Evolutionary conservation across 2,113 vertebrate genomes (phyloP).

Genomic region (Tragelaphus buxtoni): DNA sequence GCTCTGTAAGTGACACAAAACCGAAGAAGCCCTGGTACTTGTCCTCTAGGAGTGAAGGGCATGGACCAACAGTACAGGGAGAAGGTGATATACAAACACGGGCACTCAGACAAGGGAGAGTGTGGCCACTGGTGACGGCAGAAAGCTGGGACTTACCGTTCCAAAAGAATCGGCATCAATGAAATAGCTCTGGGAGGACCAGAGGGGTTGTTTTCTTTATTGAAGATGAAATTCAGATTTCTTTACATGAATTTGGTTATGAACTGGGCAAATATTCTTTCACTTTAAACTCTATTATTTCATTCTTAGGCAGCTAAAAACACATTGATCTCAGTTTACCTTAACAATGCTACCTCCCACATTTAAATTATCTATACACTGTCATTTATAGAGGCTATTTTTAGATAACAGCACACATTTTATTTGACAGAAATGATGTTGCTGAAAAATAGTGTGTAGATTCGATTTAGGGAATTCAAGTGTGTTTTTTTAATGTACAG

Average conservation of each 20-base stretch:
- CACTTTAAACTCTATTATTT: background rate
- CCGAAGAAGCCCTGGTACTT: background rate
- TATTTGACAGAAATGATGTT: background rate
- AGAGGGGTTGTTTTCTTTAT: background rate
- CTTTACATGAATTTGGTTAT: background rate
- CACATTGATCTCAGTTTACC: background rate
- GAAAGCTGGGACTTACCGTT: background rate
- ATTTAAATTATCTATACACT: background rate
- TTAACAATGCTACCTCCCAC: background rate
- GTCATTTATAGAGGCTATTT: background rate
- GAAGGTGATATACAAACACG: accelerated
- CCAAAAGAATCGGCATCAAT: background rate
- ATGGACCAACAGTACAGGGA: background rate
- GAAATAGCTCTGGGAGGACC: background rate
- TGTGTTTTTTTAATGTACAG: background rate
- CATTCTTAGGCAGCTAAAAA: background rate
- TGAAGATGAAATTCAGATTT: background rate
- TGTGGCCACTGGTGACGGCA: background rate
- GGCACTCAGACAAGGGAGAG: background rate
- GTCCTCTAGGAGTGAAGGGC: accelerated
- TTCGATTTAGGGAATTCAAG: background rate
- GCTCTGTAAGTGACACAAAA: background rate
- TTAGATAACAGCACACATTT: background rate
- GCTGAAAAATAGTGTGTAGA: background rate
- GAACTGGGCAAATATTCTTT: background rate